Base-by-base conservation (phyloP, 2,113 vertebrate species). In the Chascanopsetta lugubris region DNA sequence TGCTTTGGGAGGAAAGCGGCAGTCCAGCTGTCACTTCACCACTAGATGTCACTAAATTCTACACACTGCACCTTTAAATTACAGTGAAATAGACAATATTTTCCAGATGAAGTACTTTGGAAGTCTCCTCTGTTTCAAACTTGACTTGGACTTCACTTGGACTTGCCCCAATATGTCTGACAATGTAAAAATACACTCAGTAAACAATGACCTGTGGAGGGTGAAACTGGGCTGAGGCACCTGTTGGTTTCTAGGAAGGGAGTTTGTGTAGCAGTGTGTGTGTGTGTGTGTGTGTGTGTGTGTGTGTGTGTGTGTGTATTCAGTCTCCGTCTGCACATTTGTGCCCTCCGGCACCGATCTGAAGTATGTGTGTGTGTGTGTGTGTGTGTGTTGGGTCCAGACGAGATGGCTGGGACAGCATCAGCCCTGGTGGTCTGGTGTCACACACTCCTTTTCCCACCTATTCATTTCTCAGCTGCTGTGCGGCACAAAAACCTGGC, bases 371-470 rank as follows among this genome's bases (percentile, higher is more conserved):
- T 69, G 8, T 61, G 17, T 58, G 43, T 40, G 26, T 61, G 63
- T 63, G 43, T 69, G 26, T 61, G 55, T 18, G 2, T 42, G 40
- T 46, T 42, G 45, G 11, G 1, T 57, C 22, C 32, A 67, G 70
- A 73, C 36, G 1, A 63, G 45, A 48, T 63, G 63, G 75, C 29
- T 25, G 20, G 71, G 46, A 11, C 36, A 61, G 59, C 61, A 56
- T 84, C 79, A 69, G 48, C 34, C 71, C 22, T 51, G 82, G 85
- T 82, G 77, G 84, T 85, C 85, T 69, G 58, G 18, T 69, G 61
- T 77, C 10, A 12, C 62, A 26, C 54, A 17, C 67, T 46, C 27
- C 66, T 24, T 42, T 21, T 73, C 61, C 72, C 56, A 61, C 61
- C 77, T 64, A 63, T 83, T 84, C 61, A 73, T 79, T 72, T 79